Conservation (phyloP, 2,797 vertebrate genomes). For the Nyctalus aviator region DNA sequence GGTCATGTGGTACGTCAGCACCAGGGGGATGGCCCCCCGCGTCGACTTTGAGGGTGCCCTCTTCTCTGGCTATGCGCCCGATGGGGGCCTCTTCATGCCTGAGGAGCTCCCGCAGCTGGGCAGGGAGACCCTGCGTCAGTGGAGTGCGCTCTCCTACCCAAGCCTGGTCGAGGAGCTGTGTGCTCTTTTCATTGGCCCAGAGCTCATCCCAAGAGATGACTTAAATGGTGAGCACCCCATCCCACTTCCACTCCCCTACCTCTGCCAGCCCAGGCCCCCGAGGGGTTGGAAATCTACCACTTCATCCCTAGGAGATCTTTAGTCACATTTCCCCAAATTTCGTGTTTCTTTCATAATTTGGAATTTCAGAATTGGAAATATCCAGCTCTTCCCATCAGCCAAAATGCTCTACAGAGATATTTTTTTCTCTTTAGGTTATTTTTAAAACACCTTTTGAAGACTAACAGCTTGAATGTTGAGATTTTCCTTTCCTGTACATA, state of each 20-base stretch:
- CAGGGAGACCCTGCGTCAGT: conserved; percentile 86
- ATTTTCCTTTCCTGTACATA: neutral
- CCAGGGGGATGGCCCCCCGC: conserved; percentile 87
- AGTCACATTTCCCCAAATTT: neutral
- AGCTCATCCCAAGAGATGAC: conserved; percentile 87
- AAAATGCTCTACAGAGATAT: neutral
- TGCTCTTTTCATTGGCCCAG: conserved; percentile 89
- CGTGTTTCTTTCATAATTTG: neutral
- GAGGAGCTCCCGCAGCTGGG: conserved; percentile 89
- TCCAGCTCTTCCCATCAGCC: neutral
- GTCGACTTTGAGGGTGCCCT: conserved; percentile 91
- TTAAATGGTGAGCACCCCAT: conserved; percentile 88
- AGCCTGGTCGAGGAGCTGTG: conserved; percentile 93
- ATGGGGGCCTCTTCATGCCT: conserved; percentile 96
- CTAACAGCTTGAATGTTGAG: neutral
- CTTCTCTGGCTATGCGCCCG: conserved; percentile 93
- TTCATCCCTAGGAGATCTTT: neutral
- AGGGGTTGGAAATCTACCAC: neutral
- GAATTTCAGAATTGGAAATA: neutral
- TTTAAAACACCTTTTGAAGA: neutral
- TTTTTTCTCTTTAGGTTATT: neutral
- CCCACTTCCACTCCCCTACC: neutral
- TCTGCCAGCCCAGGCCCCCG: neutral
- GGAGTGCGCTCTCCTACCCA: conserved; percentile 90
- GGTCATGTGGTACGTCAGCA: conserved; percentile 93